Base-by-base conservation (phyloP, 2,113 vertebrate genomes). In the Loxodonta africana region DNA sequence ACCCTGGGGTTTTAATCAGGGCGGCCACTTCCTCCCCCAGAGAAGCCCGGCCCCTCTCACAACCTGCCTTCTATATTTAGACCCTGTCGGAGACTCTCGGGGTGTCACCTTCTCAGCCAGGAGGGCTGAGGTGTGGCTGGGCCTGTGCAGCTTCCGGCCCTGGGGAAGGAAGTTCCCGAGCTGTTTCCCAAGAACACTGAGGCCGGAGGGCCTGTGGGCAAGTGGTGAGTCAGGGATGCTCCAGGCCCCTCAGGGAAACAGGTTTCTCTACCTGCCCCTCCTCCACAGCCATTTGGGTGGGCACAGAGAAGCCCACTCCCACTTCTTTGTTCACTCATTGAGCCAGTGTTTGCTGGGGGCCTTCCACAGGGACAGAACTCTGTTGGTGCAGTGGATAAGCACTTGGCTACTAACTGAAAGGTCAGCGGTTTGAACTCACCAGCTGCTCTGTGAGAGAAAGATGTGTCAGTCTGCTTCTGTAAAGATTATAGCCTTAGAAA, bases 11-110 rank as follows among this genome's bases (percentile, higher is more conserved):
- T 76, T 97, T 89, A 84, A 94, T 82, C 51, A 78, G 83, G 97
- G 81, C 44, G 0, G 0, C 11, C 5, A 6, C 67, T 97, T 98
- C 97, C 96, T 97, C 85, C 82, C 57, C 1, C 6, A 37, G 93
- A 95, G 53, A 1, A 21, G 53, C 37, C 2, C 82, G 53, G 69
- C 33, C 69, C 80, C n/a, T 7, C 63, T 67, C 53, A 25, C 48
- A 3, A 83, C 48, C 96, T 9, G 48, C 46, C 71, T 85, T 0
- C 96, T 98, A 95, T 77, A 91, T 95, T 96, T 93, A 96, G 96
- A 80, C n/a, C 25, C 37, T 0, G 2, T 44, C 1, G 44, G 76
- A 17, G 44, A 26, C 76, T 48, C 44, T 37, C 69, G 11, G 0
- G 23, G 51, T 76, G 74, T 71, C 6, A 8, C 53, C 53, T 12